Base-by-base conservation (phyloP, 2,888 invertebrate species). In the Platerodrilus igneus region DNA sequence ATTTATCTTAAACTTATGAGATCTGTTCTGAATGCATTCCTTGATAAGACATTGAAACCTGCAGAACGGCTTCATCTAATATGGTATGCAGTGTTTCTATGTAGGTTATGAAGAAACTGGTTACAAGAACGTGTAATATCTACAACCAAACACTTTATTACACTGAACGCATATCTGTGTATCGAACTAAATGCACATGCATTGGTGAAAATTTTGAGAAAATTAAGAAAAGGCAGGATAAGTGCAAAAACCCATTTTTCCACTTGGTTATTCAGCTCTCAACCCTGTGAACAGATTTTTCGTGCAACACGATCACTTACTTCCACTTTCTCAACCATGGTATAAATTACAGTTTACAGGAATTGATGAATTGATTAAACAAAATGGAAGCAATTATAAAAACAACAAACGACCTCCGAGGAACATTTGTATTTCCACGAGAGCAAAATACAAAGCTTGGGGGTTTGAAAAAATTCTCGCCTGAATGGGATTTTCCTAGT, bases 41-140 rank as follows among this genome's bases (percentile, higher is more conserved):
- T n/a, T n/a, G n/a, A n/a, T n/a, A n/a, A n/a, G n/a, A n/a, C n/a
- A n/a, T n/a, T n/a, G n/a, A n/a, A n/a, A n/a, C n/a, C n/a, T n/a
- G n/a, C n/a, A n/a, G n/a, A n/a, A n/a, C n/a, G n/a, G 16, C 32
- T 54, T 4, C 52, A 48, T 37, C 39, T 34, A n/a, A 13, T 40
- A 9, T 55, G 52, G 53, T 53, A 45, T 33, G 32, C 41, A 29
- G 29, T 53, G n/a, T 55, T 50, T 17, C 28, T 49, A 16, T 20
- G 49, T 8, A 39, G 50, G 32, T 27, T 48, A 3, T 53, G 52
- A 52, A 23, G 51, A 25, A 30, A 45, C 3, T 56, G 51, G 55
- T 26, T 55, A 11, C 13, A 13, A 8, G 16, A 30, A 7, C 40
- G 37, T 10, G 19, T 48, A 10, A 3, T 3, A 40, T 49, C 48